A percentile compares a stretch with the other conserved stretches of the same genome.
These are phyloP conservation scores for Camptogramma bilineatum DNA, from an alignment of 2,888 invertebrate species.

Conservation along the genomic window DNA sequence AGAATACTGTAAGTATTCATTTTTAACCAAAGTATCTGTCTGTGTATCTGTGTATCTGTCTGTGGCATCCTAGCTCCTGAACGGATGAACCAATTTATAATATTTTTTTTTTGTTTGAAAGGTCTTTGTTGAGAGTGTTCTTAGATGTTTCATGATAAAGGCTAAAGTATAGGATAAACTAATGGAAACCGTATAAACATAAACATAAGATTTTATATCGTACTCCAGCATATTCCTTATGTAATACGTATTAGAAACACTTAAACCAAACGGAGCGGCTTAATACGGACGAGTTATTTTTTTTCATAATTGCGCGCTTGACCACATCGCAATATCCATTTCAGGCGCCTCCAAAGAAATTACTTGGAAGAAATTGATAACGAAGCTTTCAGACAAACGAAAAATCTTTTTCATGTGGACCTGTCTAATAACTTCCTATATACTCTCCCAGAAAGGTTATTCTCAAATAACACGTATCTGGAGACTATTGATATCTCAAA, in stretches of 20 bases:
- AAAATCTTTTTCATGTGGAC: slow-evolving; percentile 88
- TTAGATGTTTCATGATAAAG: too few species aligned
- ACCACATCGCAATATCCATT: slow-evolving; percentile 56
- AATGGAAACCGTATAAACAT: too few species aligned
- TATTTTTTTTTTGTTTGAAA: too few species aligned
- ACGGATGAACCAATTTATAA: too few species aligned
- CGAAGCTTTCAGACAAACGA: slow-evolving; percentile 84
- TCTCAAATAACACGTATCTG: slow-evolving; percentile 84
- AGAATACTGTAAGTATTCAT: slow-evolving; percentile 86
- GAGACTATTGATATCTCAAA: slow-evolving; percentile 88
- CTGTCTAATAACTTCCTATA: slow-evolving; percentile 88
- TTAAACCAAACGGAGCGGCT: slow-evolving; percentile 16
- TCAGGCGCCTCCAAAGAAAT: slow-evolving; percentile 88
- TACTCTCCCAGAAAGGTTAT: slow-evolving; percentile 84
- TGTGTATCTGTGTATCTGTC: too few species aligned
- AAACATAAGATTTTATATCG: background rate
- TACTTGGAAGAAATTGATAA: slow-evolving; percentile 86
- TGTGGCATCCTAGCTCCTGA: too few species aligned
- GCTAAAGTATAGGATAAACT: too few species aligned
- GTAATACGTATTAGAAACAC: background rate
- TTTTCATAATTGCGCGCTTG: slow-evolving; percentile 20
- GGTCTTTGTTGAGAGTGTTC: too few species aligned
- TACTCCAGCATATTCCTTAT: background rate
- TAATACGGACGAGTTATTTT: slow-evolving; percentile 5
- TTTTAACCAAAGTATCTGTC: too few species aligned